Percentiles rank a stretch among this genome's conserved stretches.
phyloP scores from a whole-genome alignment of 23 tunicate genomes.

The Pegea sp. region DNA sequence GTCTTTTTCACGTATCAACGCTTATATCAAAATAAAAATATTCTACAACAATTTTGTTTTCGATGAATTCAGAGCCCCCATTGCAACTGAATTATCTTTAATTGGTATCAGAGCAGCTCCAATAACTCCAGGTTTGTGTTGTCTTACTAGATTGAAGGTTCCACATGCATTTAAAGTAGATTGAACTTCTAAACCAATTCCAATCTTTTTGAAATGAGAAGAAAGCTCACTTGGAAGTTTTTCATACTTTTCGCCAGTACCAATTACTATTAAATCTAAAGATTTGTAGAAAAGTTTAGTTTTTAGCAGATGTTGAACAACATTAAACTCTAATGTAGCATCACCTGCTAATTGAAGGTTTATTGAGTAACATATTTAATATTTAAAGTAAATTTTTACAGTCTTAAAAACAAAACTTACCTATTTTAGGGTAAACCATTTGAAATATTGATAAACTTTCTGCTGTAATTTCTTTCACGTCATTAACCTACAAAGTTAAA shows the following conservation, averaged over 20 bases:
- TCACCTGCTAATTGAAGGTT: no score
- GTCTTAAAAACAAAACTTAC: no score
- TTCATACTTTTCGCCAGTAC: slow-evolving; percentile 49
- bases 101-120: slow-evolving; percentile 74
- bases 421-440: slow-evolving; percentile 38
- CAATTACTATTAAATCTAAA: slow-evolving; percentile 36
- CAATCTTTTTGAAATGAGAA: slow-evolving; percentile 12
- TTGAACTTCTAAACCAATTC: slow-evolving; percentile 42
- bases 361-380: no score
- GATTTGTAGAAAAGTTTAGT: no score
- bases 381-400: no score
- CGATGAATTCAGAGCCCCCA: no score
- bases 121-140: slow-evolving; percentile 15
- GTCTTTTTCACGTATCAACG: no score
- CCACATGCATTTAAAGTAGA: slow-evolving; percentile 63
- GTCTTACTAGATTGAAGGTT: slow-evolving; percentile 29
- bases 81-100: no score
- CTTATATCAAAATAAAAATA: no score
- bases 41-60: no score
- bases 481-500: slow-evolving; percentile 5
- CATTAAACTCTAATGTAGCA: no score
- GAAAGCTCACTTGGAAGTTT: slow-evolving; percentile 7
- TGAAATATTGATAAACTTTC: slow-evolving; percentile 30
- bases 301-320: no score
- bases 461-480: slow-evolving; percentile 16